Conservation (phyloP, 1,140 invertebrate genomes). For the Leptinotarsa lineolata region DNA sequence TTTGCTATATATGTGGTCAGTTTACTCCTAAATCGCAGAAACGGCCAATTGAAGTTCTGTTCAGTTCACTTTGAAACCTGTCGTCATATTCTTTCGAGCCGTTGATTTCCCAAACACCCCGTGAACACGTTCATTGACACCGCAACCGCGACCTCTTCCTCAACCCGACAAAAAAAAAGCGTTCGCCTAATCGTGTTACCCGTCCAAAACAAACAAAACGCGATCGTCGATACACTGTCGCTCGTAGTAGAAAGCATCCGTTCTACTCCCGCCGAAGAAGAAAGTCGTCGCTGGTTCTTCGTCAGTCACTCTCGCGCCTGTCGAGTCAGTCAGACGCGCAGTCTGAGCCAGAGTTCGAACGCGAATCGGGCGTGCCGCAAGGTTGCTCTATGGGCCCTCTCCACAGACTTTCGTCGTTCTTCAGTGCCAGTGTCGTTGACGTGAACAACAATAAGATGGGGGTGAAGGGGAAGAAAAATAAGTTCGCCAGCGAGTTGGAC, state of each 20-base stretch:
- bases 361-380: slow-evolving; percentile 13
- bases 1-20: no score
- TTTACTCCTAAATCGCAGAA: no score
- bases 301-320: not conserved
- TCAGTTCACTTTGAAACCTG: no score
- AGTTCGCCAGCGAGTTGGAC: slow-evolving; percentile 49
- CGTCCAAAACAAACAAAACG: slow-evolving; percentile 5
- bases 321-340: not conserved
- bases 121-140: not conserved
- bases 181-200: not conserved
- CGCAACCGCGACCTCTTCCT: not conserved
- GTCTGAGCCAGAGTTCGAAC: not conserved
- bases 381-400: slow-evolving; percentile 44
- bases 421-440: slow-evolving; percentile 47
- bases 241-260: not conserved
- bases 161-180: not conserved
- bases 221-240: not conserved
- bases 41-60: no score
- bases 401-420: slow-evolving; percentile 44
- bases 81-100: no score
- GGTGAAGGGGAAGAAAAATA: slow-evolving; percentile 47
- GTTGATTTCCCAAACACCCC: no score
- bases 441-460: slow-evolving; percentile 45
- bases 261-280: not conserved
- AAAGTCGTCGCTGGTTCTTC: not conserved